Evolutionary conservation across 2,113 vertebrate genomes (phyloP), one percentile per base, ranked within the genome.

Genomic region (Notechis scutatus): DNA sequence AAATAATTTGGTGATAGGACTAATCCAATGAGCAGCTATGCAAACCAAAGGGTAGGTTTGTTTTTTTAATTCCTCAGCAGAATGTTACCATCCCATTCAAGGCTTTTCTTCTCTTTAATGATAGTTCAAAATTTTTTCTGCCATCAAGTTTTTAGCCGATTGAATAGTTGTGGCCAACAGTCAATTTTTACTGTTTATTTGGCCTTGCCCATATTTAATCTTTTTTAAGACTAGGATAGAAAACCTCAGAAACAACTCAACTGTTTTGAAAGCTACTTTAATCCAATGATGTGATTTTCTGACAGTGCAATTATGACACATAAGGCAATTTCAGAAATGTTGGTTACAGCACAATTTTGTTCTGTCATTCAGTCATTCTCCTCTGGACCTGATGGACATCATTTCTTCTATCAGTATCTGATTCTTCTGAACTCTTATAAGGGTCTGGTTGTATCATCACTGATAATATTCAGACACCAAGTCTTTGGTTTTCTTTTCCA

Each of bases 241-340:
- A 97, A 96, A 95, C 93, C 93, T 96, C 97, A 96, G 89, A 89
- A 85, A 96, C 92, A 95, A 94, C 54, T 91, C 94, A 95, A 94
- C 61, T 91, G 92, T 96, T 95, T 81, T 96, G 94, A 95, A 95
- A 96, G 95, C 95, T 97, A 95, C 95, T 64, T 93, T 57, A 93
- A 95, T 61, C 90, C 61, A 90, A 94, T 89, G 92, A n/a, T 21
- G 34, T 47, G 34, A 7, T 88, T 54, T 87, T 55, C 29, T 55
- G 2, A 81, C 39, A 42, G 18, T 81, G 74, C 34, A 81, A 81
- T 39, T 39, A 81, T 39, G 34, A 42, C 6, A 15, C 34, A 9
- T 20, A 39, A 81, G 34, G 7, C 18, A 42, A 81, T 39, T 81
- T 81, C 18, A 42, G 18, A 81, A 42, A 42, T 10, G 18, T 81